A percentile compares a stretch with the other conserved stretches of the same genome.
phyloP scores from a whole-genome alignment of 2,797 vertebrate species.

The Rhinichthys osculus region DNA sequence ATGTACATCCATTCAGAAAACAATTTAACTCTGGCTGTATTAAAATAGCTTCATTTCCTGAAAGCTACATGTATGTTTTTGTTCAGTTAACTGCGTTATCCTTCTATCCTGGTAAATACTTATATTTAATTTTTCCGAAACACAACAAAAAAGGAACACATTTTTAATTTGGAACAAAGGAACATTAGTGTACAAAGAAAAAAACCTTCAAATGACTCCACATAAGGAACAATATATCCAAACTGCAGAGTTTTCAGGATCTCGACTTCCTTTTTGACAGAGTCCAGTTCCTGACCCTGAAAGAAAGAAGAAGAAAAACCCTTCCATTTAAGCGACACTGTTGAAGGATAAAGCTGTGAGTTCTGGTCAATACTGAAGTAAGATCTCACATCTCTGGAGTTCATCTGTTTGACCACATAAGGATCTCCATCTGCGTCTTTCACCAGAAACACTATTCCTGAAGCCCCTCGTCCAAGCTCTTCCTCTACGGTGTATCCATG shows the following conservation, averaged over 20 bases:
- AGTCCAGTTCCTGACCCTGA: not conserved
- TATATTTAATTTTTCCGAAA: not conserved
- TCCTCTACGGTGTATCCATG: not conserved
- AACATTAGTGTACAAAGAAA: not conserved
- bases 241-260: not conserved
- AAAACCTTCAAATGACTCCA: not conserved
- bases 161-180: not conserved
- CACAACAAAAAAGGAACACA: not conserved
- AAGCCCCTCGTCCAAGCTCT: not conserved
- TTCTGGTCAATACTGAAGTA: not conserved
- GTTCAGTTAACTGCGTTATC: not conserved
- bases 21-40: not conserved
- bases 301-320: too few species aligned
- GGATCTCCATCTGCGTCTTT: not conserved
- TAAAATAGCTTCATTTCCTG: not conserved
- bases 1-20: not conserved
- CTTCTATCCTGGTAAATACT: not conserved
- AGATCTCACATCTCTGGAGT: slow-evolving; percentile 7
- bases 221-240: slow-evolving; percentile 5
- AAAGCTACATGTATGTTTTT: not conserved
- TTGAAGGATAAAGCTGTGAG: not conserved
- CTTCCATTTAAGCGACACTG: not conserved
- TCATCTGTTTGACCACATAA: slow-evolving; percentile 3
- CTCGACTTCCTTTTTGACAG: not conserved
- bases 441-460: not conserved